phyloP scores from a whole-genome alignment of 2,797 vertebrate genomes.

The Scolopax rusticola region DNA sequence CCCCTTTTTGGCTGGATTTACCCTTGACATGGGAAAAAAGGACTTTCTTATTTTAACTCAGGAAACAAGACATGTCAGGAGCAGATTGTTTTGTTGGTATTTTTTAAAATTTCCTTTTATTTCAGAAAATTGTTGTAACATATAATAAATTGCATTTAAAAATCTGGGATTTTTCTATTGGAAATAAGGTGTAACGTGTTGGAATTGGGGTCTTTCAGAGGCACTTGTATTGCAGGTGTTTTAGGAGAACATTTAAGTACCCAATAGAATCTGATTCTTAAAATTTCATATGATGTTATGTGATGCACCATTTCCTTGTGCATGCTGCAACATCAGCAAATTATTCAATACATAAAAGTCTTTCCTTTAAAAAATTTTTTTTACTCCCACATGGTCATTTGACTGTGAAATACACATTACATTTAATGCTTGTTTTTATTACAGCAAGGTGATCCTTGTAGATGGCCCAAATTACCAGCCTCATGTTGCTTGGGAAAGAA shows the following conservation, averaged over 20 bases:
- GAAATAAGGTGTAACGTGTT: background rate
- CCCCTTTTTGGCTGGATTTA: background rate
- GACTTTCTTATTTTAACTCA: background rate
- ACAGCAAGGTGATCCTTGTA: background rate
- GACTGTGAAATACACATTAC: background rate
- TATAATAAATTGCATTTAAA: background rate
- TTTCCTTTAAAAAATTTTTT: background rate
- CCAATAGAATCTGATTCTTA: background rate
- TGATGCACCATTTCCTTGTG: background rate
- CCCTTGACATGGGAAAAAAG: background rate
- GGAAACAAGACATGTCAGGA: background rate
- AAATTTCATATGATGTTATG: background rate
- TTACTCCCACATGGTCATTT: background rate
- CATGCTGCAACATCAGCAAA: conserved; percentile 4
- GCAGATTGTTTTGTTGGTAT: background rate
- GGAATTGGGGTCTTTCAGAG: background rate
- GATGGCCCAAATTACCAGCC: background rate
- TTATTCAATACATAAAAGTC: background rate
- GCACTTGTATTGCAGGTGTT: background rate
- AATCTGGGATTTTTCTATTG: background rate
- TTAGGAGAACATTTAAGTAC: background rate
- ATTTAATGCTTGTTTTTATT: conserved; percentile 1
- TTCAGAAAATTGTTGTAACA: background rate
- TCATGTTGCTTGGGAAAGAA: background rate
- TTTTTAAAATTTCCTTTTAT: background rate